Evolutionary conservation across 2,888 invertebrate species (phyloP).

Genomic region (Rhopalosiphum nymphaeae): DNA sequence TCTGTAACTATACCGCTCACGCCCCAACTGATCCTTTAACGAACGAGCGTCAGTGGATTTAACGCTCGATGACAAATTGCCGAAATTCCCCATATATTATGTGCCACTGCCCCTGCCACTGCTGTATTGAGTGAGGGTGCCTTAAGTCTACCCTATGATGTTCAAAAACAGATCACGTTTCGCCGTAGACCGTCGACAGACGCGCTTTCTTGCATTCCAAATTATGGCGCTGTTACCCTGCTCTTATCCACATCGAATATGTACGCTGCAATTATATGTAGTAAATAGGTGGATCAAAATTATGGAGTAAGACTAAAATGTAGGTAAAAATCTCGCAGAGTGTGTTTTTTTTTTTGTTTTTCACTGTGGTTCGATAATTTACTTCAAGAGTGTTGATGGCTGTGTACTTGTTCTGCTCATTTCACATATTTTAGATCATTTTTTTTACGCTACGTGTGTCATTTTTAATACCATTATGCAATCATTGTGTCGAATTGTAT

Average conservation of each 20-base stretch:
- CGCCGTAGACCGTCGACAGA: neutral
- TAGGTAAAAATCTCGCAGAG: neutral
- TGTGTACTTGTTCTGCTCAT: neutral
- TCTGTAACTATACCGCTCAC: neutral
- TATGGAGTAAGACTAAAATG: neutral
- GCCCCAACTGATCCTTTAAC: neutral
- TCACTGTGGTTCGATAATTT: slow-evolving; percentile 16
- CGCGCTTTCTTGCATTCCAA: slow-evolving; percentile 51
- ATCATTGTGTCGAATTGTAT: neutral
- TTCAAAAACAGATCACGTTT: slow-evolving; percentile 63
- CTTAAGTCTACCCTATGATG: slow-evolving; percentile 22
- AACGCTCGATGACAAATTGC: slow-evolving; percentile 55
- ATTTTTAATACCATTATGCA: neutral
- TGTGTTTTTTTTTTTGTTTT: neutral
- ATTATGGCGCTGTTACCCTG: neutral
- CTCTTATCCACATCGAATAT: neutral
- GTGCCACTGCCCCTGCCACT: neutral
- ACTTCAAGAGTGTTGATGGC: neutral
- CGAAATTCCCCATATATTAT: slow-evolving; percentile 7
- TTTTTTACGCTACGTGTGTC: neutral
- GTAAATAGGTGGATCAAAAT: neutral
- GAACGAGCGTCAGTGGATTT: neutral
- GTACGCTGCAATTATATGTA: neutral
- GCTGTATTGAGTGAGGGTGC: slow-evolving; percentile 24
- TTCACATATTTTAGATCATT: neutral